These are phyloP conservation scores for Fistularia tabacaria DNA, from an alignment of 2,797 vertebrate species.

Conservation along the genomic window DNA sequence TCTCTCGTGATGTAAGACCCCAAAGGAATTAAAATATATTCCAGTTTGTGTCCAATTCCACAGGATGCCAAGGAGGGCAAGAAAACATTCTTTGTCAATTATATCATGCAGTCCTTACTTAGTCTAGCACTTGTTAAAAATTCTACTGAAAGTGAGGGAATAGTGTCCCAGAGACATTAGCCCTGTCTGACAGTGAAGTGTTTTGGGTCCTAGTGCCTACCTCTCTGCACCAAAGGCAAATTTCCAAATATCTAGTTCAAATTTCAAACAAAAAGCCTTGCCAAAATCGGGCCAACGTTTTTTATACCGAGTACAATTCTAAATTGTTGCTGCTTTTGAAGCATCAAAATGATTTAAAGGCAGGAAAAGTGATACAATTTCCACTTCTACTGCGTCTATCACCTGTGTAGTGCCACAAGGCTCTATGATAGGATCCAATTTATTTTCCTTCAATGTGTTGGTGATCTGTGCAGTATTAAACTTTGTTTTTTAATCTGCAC, in stretches of 20 bases:
- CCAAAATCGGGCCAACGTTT: too few species aligned
- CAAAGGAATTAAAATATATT: slow-evolving; percentile 54
- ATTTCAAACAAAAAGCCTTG: not conserved
- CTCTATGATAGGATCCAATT: too few species aligned
- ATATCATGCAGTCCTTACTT: slow-evolving; percentile 55
- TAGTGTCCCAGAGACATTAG: slow-evolving; percentile 51
- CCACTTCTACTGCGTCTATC: too few species aligned
- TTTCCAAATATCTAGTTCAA: not conserved
- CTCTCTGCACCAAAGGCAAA: rapidly evolving
- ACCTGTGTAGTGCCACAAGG: too few species aligned
- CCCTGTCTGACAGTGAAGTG: slow-evolving; percentile 15
- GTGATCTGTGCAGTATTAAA: too few species aligned
- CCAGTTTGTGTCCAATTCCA: slow-evolving; percentile 57
- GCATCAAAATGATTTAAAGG: too few species aligned
- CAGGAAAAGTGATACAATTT: too few species aligned
- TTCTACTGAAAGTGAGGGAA: slow-evolving; percentile 69
- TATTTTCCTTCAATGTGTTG: too few species aligned
- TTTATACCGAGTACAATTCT: too few species aligned
- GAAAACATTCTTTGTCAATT: slow-evolving; percentile 45
- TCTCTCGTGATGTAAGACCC: slow-evolving; percentile 28
- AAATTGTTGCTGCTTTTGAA: too few species aligned
- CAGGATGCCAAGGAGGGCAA: slow-evolving; percentile 37
- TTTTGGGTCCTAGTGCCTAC: slow-evolving; percentile 78
- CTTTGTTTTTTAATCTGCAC: too few species aligned
- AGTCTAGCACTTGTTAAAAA: slow-evolving; percentile 74